phyloP scores from a whole-genome alignment of 2,113 vertebrate species.

The Rallus limicola region DNA sequence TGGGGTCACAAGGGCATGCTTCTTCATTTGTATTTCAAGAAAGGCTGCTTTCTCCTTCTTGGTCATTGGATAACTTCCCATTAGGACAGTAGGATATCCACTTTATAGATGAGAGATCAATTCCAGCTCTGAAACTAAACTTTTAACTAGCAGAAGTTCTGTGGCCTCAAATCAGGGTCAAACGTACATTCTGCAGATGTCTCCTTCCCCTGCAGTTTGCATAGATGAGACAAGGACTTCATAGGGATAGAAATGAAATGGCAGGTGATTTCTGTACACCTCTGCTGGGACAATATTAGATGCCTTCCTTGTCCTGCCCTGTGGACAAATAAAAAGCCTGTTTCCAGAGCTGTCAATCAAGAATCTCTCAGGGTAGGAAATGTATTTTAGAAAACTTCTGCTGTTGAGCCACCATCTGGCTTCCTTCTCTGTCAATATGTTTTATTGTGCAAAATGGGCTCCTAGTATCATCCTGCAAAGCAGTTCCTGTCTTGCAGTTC shows the following conservation, averaged over 20 bases:
- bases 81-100: neutral
- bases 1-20: neutral
- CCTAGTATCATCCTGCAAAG: neutral
- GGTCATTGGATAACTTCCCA: neutral
- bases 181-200: neutral
- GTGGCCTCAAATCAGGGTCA: neutral
- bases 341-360: conserved; percentile 41
- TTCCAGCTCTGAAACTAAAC: neutral
- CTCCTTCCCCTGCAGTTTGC: neutral
- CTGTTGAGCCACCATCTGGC: conserved; percentile 67
- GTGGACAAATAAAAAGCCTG: neutral
- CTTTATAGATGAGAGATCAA: neutral
- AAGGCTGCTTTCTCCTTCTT: neutral
- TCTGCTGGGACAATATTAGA: conserved; percentile 1
- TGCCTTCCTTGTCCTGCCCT: neutral
- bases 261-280: neutral
- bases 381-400: conserved; percentile 51
- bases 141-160: neutral
- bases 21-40: neutral
- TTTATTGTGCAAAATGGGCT: neutral
- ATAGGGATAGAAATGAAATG: neutral
- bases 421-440: conserved; percentile 42
- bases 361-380: conserved; percentile 58
- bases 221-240: neutral
- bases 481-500: neutral